Conservation (phyloP, 2,797 vertebrate genomes). For the Ptychadena robeensis region DNA sequence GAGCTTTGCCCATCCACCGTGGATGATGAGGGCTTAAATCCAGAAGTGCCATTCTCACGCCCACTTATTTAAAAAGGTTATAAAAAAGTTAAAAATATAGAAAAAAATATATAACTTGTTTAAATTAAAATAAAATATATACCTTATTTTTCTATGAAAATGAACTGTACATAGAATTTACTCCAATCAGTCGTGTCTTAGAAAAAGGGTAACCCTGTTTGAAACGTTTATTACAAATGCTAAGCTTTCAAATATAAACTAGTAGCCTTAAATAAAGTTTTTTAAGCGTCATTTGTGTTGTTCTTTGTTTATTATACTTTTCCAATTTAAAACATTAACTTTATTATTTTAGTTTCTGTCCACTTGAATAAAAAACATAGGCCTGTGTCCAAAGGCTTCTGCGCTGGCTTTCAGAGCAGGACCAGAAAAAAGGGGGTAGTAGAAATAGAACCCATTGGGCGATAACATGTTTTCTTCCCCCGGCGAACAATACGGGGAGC, state of each 20-base stretch:
- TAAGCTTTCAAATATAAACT: slow-evolving; percentile 75
- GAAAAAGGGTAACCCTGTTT: slow-evolving; percentile 63
- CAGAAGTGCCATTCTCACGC: slow-evolving; percentile 55
- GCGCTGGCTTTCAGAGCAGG: no score
- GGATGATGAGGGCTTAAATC: slow-evolving; percentile 46
- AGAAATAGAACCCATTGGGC: no score
- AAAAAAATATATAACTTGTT: slow-evolving; percentile 61
- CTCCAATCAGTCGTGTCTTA: slow-evolving; percentile 60
- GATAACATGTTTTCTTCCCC: no score
- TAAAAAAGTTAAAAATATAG: slow-evolving; percentile 14
- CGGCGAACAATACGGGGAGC: no score
- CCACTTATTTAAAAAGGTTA: slow-evolving; percentile 69
- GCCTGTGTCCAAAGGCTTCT: no score
- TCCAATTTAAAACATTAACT: neutral
- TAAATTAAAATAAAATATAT: slow-evolving; percentile 66
- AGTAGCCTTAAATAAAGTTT: slow-evolving; percentile 83
- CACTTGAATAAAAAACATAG: no score
- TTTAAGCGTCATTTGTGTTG: slow-evolving; percentile 73
- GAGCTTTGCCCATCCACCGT: slow-evolving; percentile 28
- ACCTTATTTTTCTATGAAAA: slow-evolving; percentile 82
- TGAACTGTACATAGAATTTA: slow-evolving; percentile 71
- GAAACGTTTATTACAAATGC: slow-evolving; percentile 74
- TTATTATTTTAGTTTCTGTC: no score
- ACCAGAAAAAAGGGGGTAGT: no score
- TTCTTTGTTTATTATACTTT: neutral